phyloP scores from a whole-genome alignment of 2,113 vertebrate genomes.

The Agelaius tricolor region DNA sequence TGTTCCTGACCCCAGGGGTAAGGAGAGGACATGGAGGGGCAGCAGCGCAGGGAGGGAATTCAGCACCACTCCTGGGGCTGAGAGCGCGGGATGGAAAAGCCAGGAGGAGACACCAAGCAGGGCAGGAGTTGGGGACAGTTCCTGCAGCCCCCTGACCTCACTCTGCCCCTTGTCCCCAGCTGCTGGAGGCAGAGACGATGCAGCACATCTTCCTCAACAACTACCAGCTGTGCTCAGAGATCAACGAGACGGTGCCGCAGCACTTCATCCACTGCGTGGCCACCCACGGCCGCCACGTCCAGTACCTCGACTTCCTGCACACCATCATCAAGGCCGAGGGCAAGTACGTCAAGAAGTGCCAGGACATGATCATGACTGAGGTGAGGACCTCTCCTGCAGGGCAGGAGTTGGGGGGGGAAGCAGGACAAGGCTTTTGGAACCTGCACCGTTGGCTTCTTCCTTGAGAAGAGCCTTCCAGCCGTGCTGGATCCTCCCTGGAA shows the following conservation, averaged over 20 bases:
- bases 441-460: fast-evolving
- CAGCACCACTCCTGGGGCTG: fast-evolving
- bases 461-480: background rate
- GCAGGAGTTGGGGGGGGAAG: background rate
- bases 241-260: slow-evolving; percentile 89
- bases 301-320: slow-evolving; percentile 97
- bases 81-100: background rate
- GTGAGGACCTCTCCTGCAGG: slow-evolving; percentile 57
- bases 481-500: background rate
- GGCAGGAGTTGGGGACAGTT: background rate
- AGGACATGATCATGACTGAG: slow-evolving; percentile 99
- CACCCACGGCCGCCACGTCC: slow-evolving; percentile 94
- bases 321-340: slow-evolving; percentile 99
- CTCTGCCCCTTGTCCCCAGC: slow-evolving; percentile 62
- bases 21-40: background rate
- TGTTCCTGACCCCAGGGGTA: slow-evolving; percentile 95
- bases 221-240: slow-evolving; percentile 94
- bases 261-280: slow-evolving; percentile 97
- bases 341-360: slow-evolving; percentile 99
- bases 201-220: slow-evolving; percentile 98
- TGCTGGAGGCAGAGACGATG: slow-evolving; percentile 94
- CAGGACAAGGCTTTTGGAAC: background rate
- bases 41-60: background rate
- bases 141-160: background rate
- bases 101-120: background rate